These are phyloP conservation scores for Bursaphelenchus okinawaensis DNA, from an alignment of 2,888 invertebrate species.

Conservation along the genomic window DNA sequence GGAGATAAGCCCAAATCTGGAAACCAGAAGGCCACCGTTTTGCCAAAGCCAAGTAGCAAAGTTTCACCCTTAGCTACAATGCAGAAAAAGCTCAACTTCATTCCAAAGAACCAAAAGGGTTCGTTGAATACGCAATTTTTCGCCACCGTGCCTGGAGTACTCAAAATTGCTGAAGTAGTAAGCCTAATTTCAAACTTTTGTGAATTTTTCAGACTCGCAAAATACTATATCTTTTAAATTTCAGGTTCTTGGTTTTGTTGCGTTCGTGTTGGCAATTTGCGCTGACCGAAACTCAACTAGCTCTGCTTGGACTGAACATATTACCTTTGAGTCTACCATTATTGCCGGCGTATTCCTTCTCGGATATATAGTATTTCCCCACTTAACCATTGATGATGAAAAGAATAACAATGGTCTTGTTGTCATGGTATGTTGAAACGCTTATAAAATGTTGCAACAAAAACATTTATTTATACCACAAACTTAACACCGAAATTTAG, in stretches of 20 bases:
- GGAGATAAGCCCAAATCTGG: neutral
- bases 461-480: too few relatives aligned
- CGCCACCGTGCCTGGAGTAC: constrained; percentile 49
- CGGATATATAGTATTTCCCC: constrained; percentile 56
- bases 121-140: constrained; percentile 54
- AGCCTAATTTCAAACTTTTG: constrained; percentile 12
- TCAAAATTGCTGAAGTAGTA: constrained; percentile 60
- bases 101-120: constrained; percentile 51
- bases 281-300: constrained; percentile 52
- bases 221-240: neutral
- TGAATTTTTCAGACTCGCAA: neutral
- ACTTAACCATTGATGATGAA: constrained; percentile 51
- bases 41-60: constrained; percentile 9
- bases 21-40: neutral
- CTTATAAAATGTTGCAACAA: too few relatives aligned
- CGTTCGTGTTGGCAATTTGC: constrained; percentile 55
- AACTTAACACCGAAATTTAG: constrained; percentile 25
- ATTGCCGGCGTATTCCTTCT: constrained; percentile 45
- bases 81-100: constrained; percentile 31
- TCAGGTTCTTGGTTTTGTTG: constrained; percentile 65
- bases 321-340: constrained; percentile 50
- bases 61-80: constrained; percentile 26
- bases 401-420: constrained; percentile 52
- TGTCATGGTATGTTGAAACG: constrained; percentile 41
- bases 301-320: constrained; percentile 56